Conservation (phyloP, 1,140 invertebrate genomes). For the Caerostris darwini region DNA sequence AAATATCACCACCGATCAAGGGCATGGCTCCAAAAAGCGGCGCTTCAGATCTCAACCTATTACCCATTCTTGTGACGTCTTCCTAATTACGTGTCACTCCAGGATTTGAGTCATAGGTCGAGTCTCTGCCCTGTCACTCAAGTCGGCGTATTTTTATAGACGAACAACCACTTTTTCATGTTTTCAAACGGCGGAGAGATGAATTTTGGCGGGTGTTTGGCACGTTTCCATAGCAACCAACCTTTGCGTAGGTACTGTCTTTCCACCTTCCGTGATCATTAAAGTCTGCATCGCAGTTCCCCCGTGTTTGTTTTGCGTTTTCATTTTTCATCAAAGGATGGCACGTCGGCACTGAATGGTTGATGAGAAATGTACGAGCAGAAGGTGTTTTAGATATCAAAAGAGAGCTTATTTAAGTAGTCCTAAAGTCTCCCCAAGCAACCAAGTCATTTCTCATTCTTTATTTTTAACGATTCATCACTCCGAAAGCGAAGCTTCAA, state of each 20-base stretch:
- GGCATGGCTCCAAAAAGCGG: background rate
- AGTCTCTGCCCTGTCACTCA: background rate
- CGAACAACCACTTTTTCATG: slow-evolving; percentile 25
- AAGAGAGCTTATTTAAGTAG: slow-evolving; percentile 4
- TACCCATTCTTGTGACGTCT: slow-evolving; percentile 15
- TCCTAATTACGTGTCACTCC: slow-evolving; percentile 34
- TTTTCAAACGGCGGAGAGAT: background rate
- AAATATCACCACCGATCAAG: background rate
- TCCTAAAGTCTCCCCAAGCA: background rate
- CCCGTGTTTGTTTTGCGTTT: slow-evolving; percentile 6
- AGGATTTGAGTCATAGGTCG: slow-evolving; percentile 12
- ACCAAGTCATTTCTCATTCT: background rate
- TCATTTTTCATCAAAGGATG: background rate
- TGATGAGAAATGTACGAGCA: background rate
- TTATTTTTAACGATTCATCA: slow-evolving; percentile 13
- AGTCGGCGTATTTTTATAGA: slow-evolving; percentile 13
- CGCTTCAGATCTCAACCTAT: background rate
- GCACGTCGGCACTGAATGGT: background rate
- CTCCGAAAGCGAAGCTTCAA: background rate
- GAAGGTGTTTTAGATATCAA: slow-evolving; percentile 12
- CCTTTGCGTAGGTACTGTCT: background rate
- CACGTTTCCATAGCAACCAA: slow-evolving; percentile 22
- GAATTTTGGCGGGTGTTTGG: slow-evolving; percentile 16
- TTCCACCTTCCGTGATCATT: background rate
- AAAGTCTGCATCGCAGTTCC: background rate